Base-by-base conservation (phyloP, 1,140 invertebrate genomes). In the Psix sp. region DNA sequence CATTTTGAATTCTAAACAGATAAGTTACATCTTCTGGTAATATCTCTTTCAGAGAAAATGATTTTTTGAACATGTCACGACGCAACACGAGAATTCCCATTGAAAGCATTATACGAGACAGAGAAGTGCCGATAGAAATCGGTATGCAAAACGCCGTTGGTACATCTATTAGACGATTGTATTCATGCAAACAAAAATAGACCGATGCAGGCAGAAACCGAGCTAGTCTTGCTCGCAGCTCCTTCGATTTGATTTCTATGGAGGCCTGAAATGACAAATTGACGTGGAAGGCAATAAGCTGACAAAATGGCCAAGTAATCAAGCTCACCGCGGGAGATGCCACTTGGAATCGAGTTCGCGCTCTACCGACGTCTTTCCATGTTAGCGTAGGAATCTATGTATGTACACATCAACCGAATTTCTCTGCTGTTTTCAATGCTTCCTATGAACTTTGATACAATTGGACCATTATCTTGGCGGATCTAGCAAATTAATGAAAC, bases 281-380 rank as follows among this genome's bases (percentile, higher is more conserved):
- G 77, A 80, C 75, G 60, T 77, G 68, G 59, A 66, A 68, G 67
- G 76, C 75, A 81, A 80, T 81, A 81, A 81, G 73, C 77, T 77
- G 75, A 80, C 77, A 77, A 81, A 80, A 81, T 74, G 74, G 72
- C 46, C 68, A 59, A 56, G 78, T 72, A 81, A 80, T 81, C 78
- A 80, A 71, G 52, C 59, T 75, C 78, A 18, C 80, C 52, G 63
- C 80, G 67, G 77, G 80, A 76, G 75, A 80, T 74, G 68, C 76
- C 76, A 80, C 75, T 80, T 72, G 59, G 67, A 51, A 77, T 73
- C 73, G 68, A 65, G 68, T 73, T 75, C 51, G 39, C 65, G 56
- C 43, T 63, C 18, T 38, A 56, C 43, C 18, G 17, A 59, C 51
- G 52, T 70, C 56, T 46, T 20, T 40, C 48, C 26, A 46, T 21